phyloP scores from a whole-genome alignment of 2,797 vertebrate genomes.

The Sebastes baramenuke region DNA sequence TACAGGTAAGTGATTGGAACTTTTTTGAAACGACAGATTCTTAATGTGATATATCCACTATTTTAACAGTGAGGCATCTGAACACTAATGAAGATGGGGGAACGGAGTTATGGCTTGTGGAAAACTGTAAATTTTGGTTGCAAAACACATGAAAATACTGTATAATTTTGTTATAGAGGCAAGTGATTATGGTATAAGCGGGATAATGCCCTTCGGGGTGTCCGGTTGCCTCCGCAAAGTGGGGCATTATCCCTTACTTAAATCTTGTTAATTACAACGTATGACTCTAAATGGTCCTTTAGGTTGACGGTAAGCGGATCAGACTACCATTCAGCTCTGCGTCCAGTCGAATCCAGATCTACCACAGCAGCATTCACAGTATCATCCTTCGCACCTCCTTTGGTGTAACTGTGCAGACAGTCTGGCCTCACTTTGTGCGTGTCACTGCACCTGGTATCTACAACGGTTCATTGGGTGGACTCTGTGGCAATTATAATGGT shows the following conservation, averaged over 20 bases:
- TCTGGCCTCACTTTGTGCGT: slow-evolving; percentile 67
- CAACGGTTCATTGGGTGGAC: slow-evolving; percentile 62
- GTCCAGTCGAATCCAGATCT: slow-evolving; percentile 47
- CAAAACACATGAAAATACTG: too few relatives aligned
- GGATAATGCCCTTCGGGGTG: too few relatives aligned
- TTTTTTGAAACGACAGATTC: background rate
- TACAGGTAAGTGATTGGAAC: slow-evolving; percentile 52
- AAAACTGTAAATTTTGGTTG: too few relatives aligned
- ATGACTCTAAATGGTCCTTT: background rate
- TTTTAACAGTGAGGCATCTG: background rate
- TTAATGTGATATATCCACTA: too few relatives aligned
- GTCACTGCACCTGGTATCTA: slow-evolving; percentile 69
- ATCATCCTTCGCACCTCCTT: slow-evolving; percentile 67
- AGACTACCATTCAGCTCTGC: slow-evolving; percentile 57
- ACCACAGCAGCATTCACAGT: slow-evolving; percentile 63
- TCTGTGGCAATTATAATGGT: slow-evolving; percentile 76
- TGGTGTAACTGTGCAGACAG: slow-evolving; percentile 70
- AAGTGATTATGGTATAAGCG: too few relatives aligned
- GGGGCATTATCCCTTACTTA: background rate
- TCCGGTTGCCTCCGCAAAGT: background rate
- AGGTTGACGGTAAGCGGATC: slow-evolving; percentile 72
- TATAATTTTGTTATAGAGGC: too few relatives aligned
- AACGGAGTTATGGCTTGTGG: too few relatives aligned
- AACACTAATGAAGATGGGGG: too few relatives aligned
- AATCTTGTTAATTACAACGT: background rate